These are phyloP conservation scores for Coboldia fuscipes DNA, from an alignment of 1,140 invertebrate species.

Conservation along the genomic window DNA sequence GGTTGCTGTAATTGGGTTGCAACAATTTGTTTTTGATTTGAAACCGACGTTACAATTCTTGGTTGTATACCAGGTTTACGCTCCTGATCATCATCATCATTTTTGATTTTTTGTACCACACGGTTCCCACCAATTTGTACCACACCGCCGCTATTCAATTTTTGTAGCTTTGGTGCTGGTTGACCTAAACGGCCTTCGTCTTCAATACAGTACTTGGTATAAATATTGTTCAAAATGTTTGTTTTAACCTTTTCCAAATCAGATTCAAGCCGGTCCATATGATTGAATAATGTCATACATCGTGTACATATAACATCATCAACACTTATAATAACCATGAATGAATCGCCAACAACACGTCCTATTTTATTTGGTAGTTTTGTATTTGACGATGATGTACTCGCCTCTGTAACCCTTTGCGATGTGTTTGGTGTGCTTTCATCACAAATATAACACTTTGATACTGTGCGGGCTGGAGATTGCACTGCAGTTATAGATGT, in stretches of 20 bases:
- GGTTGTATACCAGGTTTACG: background rate
- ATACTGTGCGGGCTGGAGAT: slow-evolving; percentile 7
- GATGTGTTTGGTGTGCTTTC: slow-evolving; percentile 8
- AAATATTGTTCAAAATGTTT: slow-evolving; percentile 16
- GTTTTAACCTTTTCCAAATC: slow-evolving; percentile 18
- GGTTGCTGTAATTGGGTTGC: slow-evolving; percentile 10
- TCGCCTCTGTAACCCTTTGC: slow-evolving; percentile 12
- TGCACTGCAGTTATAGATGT: background rate
- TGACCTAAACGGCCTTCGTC: slow-evolving; percentile 5
- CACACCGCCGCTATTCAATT: background rate
- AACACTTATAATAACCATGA: slow-evolving; percentile 17
- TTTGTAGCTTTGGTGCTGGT: slow-evolving; percentile 1
- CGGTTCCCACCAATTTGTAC: background rate
- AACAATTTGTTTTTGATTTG: slow-evolving; percentile 10
- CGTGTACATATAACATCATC: slow-evolving; percentile 20
- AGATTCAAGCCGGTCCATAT: slow-evolving; percentile 18
- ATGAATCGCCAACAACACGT: slow-evolving; percentile 18
- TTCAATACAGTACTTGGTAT: slow-evolving; percentile 20
- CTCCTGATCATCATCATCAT: background rate
- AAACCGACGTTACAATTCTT: slow-evolving; percentile 2
- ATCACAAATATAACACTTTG: slow-evolving; percentile 17
- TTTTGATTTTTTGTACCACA: background rate
- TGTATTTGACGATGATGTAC: slow-evolving; percentile 15
- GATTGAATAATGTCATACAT: slow-evolving; percentile 19
- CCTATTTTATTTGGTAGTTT: slow-evolving; percentile 21